phyloP scores from a whole-genome alignment of 2,888 invertebrate genomes.

The Octonoba sinensis region DNA sequence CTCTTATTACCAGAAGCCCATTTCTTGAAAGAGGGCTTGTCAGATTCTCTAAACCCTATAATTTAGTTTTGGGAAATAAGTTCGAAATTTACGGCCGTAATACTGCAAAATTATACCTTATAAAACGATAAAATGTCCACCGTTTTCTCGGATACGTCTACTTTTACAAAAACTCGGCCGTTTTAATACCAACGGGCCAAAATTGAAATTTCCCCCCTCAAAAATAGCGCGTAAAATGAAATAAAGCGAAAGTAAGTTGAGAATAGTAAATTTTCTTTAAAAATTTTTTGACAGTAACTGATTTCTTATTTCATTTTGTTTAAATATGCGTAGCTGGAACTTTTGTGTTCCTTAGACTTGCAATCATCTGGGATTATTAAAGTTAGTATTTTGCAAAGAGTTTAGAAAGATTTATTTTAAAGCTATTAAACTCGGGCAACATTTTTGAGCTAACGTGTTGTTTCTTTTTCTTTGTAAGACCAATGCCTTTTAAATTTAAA shows the following conservation, averaged over 20 bases:
- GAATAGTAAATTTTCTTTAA: slow-evolving; percentile 37
- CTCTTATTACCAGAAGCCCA: slow-evolving; percentile 33
- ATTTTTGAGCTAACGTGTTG: too few species aligned
- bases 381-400: too few species aligned
- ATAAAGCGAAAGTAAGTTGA: slow-evolving; percentile 27
- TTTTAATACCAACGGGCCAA: slow-evolving; percentile 37
- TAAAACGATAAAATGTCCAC: slow-evolving; percentile 47
- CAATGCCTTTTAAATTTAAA: too few species aligned
- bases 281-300: slow-evolving; percentile 48
- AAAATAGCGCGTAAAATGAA: slow-evolving; percentile 31
- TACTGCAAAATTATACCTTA: slow-evolving; percentile 56
- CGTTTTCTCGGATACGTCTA: slow-evolving; percentile 35
- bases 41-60: slow-evolving; percentile 46
- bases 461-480: too few species aligned
- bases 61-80: slow-evolving; percentile 52
- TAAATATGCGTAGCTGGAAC: too few species aligned
- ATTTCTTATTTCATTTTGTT: neutral
- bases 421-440: too few species aligned
- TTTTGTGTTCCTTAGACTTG: too few species aligned
- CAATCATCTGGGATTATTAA: too few species aligned
- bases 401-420: too few species aligned
- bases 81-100: slow-evolving; percentile 54
- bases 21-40: slow-evolving; percentile 32
- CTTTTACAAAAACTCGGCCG: slow-evolving; percentile 23
- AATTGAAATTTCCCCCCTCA: slow-evolving; percentile 16